A percentile compares a stretch with the other conserved stretches of the same genome.
phyloP scores from a whole-genome alignment of 2,888 invertebrate genomes.

The Calliopum simillimum region DNA sequence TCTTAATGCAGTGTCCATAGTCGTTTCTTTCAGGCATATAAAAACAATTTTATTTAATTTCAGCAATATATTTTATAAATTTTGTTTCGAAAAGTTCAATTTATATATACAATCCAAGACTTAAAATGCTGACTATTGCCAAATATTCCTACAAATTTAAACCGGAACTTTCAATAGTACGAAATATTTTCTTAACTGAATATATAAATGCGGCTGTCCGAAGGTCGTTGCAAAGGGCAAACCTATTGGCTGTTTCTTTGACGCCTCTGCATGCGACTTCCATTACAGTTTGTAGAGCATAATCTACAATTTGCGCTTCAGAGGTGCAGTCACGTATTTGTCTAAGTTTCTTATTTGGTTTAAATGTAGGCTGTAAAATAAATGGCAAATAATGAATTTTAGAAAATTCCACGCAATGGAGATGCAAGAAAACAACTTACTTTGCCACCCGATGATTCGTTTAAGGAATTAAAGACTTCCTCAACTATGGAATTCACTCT shows the following conservation, averaged over 20 bases:
- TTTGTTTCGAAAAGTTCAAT: no score
- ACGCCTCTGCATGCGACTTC: slow-evolving; percentile 95
- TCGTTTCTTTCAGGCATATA: no score
- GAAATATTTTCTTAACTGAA: slow-evolving; percentile 96
- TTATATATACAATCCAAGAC: no score
- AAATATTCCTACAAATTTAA: slow-evolving; percentile 71
- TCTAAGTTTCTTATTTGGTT: slow-evolving; percentile 50
- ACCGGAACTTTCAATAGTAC: slow-evolving; percentile 93
- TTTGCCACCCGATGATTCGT: slow-evolving; percentile 49
- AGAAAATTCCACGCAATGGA: background rate
- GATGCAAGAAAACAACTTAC: slow-evolving; percentile 44
- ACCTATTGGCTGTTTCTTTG: slow-evolving; percentile 91
- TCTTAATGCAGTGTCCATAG: no score
- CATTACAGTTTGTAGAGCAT: slow-evolving; percentile 98
- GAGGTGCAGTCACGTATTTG: slow-evolving; percentile 71
- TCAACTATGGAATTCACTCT: slow-evolving; percentile 74
- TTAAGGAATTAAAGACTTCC: slow-evolving; percentile 57
- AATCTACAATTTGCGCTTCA: slow-evolving; percentile 98
- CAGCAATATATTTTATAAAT: no score
- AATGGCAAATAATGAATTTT: background rate
- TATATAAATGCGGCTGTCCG: slow-evolving; percentile 97
- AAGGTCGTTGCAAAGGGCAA: slow-evolving; percentile 93
- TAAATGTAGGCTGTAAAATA: slow-evolving; percentile 48
- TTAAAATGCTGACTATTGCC: no score
- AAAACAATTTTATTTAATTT: no score